Base-by-base conservation (phyloP, 2,797 vertebrate species). In the Esox masquinongy region DNA sequence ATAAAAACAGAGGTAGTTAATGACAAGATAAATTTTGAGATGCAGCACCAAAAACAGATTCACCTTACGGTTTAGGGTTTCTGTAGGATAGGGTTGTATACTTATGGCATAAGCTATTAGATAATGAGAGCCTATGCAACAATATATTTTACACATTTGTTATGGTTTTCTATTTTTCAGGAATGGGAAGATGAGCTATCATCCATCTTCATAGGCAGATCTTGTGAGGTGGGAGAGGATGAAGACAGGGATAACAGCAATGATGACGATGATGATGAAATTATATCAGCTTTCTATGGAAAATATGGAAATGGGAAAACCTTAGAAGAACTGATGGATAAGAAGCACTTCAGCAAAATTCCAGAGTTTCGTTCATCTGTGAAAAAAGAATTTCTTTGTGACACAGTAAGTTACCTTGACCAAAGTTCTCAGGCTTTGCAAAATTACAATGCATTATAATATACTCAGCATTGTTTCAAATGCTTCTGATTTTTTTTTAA, bases 151-250 rank as follows among this genome's bases (percentile, higher is more conserved):
- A 51, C 1, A 15, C n/a, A 31, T 36, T 50, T n/a, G 7, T 53
- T 17, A 16, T 53, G 49, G 6, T 12, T 50, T 31, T 17, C 2
- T 24, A 1, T 66, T 74, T 50, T 0, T 3, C 22, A 90, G 88
- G 87, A 87, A 0, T 88, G 83, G 86, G 50, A 56, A 24, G 51
- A 85, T 2, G 86, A 87, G 24, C 16, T 90, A 24, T 75, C 68
- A 76, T 76, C 7, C 12, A 15, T 26, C 68, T 68, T 39, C 26
- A 26, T 4, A 29, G 61, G 14, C 11, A 67, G 29, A 19, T 67
- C 31, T 34, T 43, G 17, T 15, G 4, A 31, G 63, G 24, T 29
- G 12, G 29, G 16, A 31, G 29, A 66, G 14, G 5, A 16, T 9
- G 47, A 47, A 5, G 0, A 61, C 26, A 31, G 59, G 0, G 43